Conservation (phyloP, 1,140 invertebrate species). For the Microplitis demolitor region DNA sequence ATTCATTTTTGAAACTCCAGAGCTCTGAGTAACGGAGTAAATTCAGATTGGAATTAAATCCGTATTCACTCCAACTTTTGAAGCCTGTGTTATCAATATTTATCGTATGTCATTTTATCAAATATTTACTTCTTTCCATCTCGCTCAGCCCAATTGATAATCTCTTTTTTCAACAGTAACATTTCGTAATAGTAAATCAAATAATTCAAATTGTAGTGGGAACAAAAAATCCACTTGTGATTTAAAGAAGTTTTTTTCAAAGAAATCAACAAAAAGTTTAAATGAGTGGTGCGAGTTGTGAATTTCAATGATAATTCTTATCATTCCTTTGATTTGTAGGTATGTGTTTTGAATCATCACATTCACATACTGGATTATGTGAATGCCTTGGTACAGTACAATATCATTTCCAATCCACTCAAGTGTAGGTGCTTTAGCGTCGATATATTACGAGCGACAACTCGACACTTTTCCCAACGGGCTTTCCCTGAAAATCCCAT, state of each 20-base stretch:
- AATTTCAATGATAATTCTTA: conserved; percentile 26
- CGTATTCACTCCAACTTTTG: too few relatives aligned
- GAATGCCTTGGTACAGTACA: not conserved
- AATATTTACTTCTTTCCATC: too few relatives aligned
- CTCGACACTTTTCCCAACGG: conserved; percentile 38
- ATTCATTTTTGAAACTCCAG: too few relatives aligned
- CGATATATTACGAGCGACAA: conserved; percentile 40
- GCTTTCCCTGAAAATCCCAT: conserved; percentile 47
- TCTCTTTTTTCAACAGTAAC: too few relatives aligned
- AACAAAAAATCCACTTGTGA: too few relatives aligned
- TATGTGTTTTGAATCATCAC: conserved; percentile 17
- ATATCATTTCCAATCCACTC: not conserved
- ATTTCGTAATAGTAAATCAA: too few relatives aligned
- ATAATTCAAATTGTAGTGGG: too few relatives aligned
- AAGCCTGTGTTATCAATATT: too few relatives aligned
- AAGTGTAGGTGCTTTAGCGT: conserved; percentile 17
- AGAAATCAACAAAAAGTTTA: conserved; percentile 48
- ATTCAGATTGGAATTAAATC: too few relatives aligned
- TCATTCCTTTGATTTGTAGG: not conserved
- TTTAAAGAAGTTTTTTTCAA: not conserved
- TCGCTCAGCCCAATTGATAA: too few relatives aligned
- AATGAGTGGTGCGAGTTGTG: conserved; percentile 46
- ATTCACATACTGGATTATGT: conserved; percentile 1
- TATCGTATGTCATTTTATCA: too few relatives aligned
- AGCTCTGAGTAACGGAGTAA: too few relatives aligned